These are phyloP conservation scores for Leptopilina clavipes DNA, from an alignment of 1,140 invertebrate species.

Conservation along the genomic window DNA sequence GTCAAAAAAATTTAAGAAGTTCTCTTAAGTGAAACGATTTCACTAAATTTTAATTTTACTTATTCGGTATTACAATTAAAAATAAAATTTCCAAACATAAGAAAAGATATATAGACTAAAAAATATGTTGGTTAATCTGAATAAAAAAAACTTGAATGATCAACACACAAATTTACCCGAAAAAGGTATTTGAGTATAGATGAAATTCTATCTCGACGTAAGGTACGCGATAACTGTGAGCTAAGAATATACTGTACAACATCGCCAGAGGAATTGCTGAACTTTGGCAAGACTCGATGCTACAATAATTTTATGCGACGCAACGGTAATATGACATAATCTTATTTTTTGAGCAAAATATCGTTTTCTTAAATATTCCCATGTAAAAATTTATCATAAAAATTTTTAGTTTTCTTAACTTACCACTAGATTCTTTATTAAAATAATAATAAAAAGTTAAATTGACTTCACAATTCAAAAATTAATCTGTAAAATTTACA, in stretches of 20 bases:
- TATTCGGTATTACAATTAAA: not conserved
- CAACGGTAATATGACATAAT: constrained; percentile 22
- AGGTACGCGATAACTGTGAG: constrained; percentile 13
- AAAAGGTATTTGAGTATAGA: constrained; percentile 5
- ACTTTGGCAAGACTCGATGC: constrained; percentile 31
- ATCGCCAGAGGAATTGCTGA: constrained; percentile 28
- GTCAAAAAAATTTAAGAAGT: no score
- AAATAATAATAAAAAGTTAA: no score
- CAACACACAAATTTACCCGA: not conserved
- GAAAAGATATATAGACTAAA: not conserved
- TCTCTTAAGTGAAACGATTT: no score
- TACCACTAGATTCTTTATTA: no score
- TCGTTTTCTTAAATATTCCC: not conserved
- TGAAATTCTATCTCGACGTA: not conserved
- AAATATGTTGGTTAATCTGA: not conserved
- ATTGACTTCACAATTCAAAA: no score
- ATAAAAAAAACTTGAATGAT: not conserved
- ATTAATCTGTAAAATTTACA: no score
- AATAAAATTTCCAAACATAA: not conserved
- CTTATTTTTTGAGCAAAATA: not conserved
- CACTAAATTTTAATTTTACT: no score
- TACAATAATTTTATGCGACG: constrained; percentile 17
- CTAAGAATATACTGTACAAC: constrained; percentile 26
- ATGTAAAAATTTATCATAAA: no score
- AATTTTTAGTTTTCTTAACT: no score